These are phyloP conservation scores for Nebria salina DNA, from an alignment of 2,888 invertebrate species.

Conservation along the genomic window DNA sequence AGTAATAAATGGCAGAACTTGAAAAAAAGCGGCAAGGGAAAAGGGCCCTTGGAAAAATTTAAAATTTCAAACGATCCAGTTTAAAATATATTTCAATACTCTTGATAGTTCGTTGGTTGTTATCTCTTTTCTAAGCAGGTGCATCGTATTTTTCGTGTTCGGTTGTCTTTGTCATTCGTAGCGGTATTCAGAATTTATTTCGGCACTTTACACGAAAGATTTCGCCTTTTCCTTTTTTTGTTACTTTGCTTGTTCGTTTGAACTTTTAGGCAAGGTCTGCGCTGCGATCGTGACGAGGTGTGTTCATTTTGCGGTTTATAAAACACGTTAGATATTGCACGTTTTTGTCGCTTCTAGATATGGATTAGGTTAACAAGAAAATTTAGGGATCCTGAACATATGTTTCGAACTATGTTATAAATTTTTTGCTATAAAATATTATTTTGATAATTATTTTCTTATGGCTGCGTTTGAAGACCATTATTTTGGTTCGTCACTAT, in stretches of 20 bases:
- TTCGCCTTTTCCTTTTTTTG: slow-evolving; percentile 18
- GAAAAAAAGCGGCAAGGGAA: too few relatives aligned
- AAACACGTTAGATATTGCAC: not conserved
- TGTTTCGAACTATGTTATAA: not conserved
- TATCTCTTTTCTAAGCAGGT: not conserved
- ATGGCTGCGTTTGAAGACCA: too few relatives aligned
- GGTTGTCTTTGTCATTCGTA: not conserved
- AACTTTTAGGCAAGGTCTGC: not conserved
- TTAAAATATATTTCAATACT: not conserved
- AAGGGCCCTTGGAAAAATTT: too few relatives aligned
- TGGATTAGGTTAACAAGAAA: not conserved
- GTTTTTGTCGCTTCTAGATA: not conserved
- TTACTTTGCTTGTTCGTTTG: slow-evolving; percentile 4
- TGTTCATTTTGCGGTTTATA: not conserved
- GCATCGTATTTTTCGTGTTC: not conserved
- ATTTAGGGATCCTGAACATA: not conserved
- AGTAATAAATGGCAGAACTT: too few relatives aligned
- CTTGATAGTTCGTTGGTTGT: slow-evolving; percentile 4
- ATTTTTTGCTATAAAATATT: not conserved
- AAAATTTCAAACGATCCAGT: too few relatives aligned
- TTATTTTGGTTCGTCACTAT: too few relatives aligned
- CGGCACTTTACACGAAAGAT: slow-evolving; percentile 6
- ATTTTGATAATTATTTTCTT: too few relatives aligned
- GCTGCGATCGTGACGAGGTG: not conserved
- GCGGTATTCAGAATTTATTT: slow-evolving; percentile 20